Percentiles rank a stretch among this genome's conserved stretches.
Evolutionary conservation across 2,797 vertebrate genomes (phyloP).

Genomic region (Poeciliopsis gracilis): DNA sequence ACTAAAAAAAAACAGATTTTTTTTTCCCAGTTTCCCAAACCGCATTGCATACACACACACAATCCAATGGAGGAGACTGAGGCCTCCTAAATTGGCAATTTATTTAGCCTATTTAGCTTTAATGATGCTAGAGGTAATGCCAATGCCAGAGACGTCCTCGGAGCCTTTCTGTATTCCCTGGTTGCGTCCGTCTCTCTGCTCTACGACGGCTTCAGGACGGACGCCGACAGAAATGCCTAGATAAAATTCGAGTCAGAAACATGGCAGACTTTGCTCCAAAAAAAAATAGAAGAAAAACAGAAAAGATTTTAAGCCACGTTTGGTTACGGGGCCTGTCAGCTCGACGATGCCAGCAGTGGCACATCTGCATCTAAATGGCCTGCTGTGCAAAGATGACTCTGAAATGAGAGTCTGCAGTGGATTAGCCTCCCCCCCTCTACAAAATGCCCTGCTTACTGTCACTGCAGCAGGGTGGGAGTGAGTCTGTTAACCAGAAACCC

Average conservation of each 20-base stretch:
- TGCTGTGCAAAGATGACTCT: slow-evolving; percentile 60
- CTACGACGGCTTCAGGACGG: slow-evolving; percentile 21
- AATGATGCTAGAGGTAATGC: slow-evolving; percentile 80
- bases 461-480: slow-evolving; percentile 33
- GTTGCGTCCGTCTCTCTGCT: slow-evolving; percentile 37
- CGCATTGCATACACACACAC: slow-evolving; percentile 23
- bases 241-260: slow-evolving; percentile 44
- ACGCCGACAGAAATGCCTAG: slow-evolving; percentile 29
- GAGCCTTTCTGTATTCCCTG: slow-evolving; percentile 63
- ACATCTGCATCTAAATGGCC: slow-evolving; percentile 73
- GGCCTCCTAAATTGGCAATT: slow-evolving; percentile 79
- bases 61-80: slow-evolving; percentile 71
- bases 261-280: slow-evolving; percentile 21
- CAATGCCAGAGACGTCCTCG: slow-evolving; percentile 67
- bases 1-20: slow-evolving; percentile 26
- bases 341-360: slow-evolving; percentile 37
- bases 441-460: slow-evolving; percentile 26
- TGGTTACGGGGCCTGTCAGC: slow-evolving; percentile 30
- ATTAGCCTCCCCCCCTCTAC: slow-evolving; percentile 44
- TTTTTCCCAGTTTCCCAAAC: slow-evolving; percentile 34
- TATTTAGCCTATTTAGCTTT: slow-evolving; percentile 77
- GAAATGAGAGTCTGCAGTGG: slow-evolving; percentile 56
- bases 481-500: slow-evolving; percentile 35
- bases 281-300: background rate
- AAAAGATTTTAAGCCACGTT: slow-evolving; percentile 28